Evolutionary conservation across 2,888 invertebrate genomes (phyloP).

Genomic region (Chalcis sispes): DNA sequence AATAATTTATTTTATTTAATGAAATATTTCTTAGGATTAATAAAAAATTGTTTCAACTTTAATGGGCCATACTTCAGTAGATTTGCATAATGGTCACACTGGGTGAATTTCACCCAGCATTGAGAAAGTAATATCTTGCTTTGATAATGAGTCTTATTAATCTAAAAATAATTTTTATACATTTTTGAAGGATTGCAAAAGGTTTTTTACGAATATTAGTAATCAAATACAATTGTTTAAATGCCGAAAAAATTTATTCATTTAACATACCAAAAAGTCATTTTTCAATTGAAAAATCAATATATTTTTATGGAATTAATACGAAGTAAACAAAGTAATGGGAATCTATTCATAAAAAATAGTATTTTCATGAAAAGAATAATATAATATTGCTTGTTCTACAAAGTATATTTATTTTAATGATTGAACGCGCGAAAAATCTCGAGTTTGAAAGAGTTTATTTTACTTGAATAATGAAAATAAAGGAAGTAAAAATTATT

Average conservation of each 20-base stretch:
- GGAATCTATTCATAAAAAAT: conserved; percentile 22
- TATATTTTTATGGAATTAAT: conserved; percentile 40
- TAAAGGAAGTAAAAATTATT: conserved; percentile 41
- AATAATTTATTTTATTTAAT: too few species aligned
- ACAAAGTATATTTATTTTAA: conserved; percentile 51
- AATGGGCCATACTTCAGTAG: neutral
- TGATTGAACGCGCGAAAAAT: conserved; percentile 38
- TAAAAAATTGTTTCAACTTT: neutral
- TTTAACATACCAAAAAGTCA: conserved; percentile 39
- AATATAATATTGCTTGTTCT: conserved; percentile 22
- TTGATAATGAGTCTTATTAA: conserved; percentile 24
- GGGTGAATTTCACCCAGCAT: conserved; percentile 1
- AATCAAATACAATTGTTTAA: conserved; percentile 24
- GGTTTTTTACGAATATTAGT: conserved; percentile 19
- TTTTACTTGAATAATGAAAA: conserved; percentile 31
- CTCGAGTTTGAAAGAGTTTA: conserved; percentile 25
- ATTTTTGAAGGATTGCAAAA: conserved; percentile 13
- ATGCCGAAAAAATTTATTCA: conserved; percentile 17
- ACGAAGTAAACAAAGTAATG: neutral
- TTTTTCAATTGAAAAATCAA: conserved; percentile 39
- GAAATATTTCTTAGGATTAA: too few species aligned
- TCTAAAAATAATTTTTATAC: too few species aligned
- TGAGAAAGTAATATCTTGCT: conserved; percentile 28
- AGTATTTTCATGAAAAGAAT: too few species aligned
- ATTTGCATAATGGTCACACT: neutral